Percentiles rank a stretch among this genome's conserved stretches.
Conservation (phyloP, 1,140 invertebrate genomes). For the Ridgeia piscesae region DNA sequence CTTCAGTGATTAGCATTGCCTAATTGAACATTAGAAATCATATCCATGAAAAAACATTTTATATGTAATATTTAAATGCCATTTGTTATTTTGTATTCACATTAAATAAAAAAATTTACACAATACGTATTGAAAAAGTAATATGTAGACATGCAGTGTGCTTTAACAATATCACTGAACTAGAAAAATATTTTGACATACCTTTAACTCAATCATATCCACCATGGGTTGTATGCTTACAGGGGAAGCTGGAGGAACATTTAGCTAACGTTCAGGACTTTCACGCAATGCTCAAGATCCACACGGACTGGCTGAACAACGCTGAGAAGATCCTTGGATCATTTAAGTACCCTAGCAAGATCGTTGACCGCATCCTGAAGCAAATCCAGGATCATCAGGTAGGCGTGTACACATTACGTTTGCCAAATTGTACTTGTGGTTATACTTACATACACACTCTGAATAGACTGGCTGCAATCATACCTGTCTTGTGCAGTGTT, state of each 20-base stretch:
- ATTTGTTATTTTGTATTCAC: no score
- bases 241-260: constrained; percentile 94
- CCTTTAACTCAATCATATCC: no score
- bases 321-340: constrained; percentile 87
- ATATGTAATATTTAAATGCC: no score
- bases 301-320: constrained; percentile 93
- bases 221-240: no score
- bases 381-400: constrained; percentile 95
- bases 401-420: constrained; percentile 31
- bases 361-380: constrained; percentile 83
- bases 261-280: constrained; percentile 95
- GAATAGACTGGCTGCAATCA: background rate
- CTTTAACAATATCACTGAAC: no score
- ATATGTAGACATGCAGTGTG: no score
- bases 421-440: background rate
- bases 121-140: no score
- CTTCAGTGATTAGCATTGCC: no score
- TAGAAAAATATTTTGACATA: no score
- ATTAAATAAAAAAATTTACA: no score
- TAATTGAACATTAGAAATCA: no score
- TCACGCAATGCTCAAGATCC: constrained; percentile 85
- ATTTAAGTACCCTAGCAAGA: constrained; percentile 84
- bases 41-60: no score
- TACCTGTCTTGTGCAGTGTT: background rate
- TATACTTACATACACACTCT: background rate